Percentiles rank a stretch among this genome's conserved stretches.
phyloP scores from a whole-genome alignment of 2,888 invertebrate genomes.

The Aspidapion aeneum region DNA sequence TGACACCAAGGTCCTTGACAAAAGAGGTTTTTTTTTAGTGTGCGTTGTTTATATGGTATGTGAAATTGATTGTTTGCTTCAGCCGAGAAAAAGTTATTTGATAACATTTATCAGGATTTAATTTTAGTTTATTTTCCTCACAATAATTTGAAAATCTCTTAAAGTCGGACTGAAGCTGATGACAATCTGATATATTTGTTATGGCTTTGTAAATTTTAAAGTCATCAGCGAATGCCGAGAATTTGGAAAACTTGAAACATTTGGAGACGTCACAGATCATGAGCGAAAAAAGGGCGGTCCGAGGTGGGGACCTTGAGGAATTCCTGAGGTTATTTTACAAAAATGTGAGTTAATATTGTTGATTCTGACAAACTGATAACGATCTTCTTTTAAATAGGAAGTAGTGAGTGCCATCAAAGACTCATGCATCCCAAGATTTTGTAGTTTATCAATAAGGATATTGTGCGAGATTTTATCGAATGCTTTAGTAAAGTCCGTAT shows the following conservation, averaged over 20 bases:
- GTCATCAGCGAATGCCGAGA: neutral
- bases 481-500: neutral
- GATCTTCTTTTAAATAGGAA: too few species aligned
- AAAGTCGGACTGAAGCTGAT: neutral
- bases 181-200: neutral
- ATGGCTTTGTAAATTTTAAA: neutral
- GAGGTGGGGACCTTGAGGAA: neutral
- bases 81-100: neutral
- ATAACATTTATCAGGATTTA: neutral
- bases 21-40: neutral
- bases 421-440: too few species aligned
- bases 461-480: neutral
- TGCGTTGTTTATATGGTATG: neutral
- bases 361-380: neutral
- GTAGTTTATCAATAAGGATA: neutral
- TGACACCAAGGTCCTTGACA: neutral
- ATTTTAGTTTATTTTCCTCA: neutral
- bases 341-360: neutral
- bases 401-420: too few species aligned
- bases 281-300: neutral
- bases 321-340: neutral
- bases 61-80: neutral
- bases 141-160: neutral
- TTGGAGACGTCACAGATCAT: neutral
- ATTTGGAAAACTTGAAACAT: neutral